Conservation (phyloP, 2,113 vertebrate species). For the Mohoua ochrocephala region DNA sequence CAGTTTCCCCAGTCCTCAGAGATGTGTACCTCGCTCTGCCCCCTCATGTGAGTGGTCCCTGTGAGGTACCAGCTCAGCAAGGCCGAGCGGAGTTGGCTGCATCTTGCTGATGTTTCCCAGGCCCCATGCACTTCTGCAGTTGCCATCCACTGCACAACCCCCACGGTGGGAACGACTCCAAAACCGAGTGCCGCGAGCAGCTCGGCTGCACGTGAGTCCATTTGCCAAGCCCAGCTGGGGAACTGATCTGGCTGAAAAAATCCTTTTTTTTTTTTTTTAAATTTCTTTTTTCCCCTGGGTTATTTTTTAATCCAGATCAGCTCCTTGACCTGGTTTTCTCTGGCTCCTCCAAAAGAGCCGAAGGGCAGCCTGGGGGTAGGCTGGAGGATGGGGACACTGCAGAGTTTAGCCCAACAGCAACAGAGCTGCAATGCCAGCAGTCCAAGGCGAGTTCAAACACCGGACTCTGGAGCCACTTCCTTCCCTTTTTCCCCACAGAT, state of each 20-base stretch:
- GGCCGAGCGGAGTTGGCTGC: not conserved
- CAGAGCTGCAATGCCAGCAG: not conserved
- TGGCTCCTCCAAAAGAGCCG: not conserved
- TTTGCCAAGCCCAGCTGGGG: not conserved
- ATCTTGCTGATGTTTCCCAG: not conserved
- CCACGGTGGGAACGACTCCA: not conserved
- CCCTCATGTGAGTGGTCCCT: rapidly evolving
- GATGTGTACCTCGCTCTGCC: not conserved
- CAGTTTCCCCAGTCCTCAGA: not conserved
- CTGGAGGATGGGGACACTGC: not conserved
- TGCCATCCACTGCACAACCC: not conserved
- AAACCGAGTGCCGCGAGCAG: rapidly evolving
- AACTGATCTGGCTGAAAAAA: not conserved
- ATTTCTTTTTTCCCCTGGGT: not conserved
- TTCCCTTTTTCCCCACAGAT: not conserved
- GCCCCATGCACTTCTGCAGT: not conserved
- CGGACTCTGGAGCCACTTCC: not conserved
- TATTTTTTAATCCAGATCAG: not conserved
- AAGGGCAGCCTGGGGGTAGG: not conserved
- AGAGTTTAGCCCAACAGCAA: not conserved
- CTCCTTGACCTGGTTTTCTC: not conserved
- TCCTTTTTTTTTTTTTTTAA: not conserved
- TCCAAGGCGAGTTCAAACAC: not conserved
- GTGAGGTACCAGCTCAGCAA: not conserved
- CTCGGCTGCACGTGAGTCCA: not conserved